Evolutionary conservation across 2,797 vertebrate genomes (phyloP).

Genomic region (Agapornis canus): DNA sequence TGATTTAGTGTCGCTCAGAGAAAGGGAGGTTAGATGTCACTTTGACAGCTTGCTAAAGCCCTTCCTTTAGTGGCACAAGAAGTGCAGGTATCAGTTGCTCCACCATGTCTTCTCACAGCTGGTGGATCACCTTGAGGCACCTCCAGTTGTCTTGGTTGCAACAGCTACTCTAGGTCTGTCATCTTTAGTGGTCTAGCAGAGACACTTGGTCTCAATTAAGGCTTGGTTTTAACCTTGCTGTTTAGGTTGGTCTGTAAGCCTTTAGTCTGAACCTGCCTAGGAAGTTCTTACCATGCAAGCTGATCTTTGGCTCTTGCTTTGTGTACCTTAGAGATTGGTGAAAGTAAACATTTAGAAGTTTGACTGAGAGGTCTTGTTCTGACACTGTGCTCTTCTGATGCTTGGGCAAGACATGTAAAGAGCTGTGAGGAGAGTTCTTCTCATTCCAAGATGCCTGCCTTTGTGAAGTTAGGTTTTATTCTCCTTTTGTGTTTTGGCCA

Average conservation of each 20-base stretch:
- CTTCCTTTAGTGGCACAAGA: not conserved
- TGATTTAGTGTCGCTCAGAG: not conserved
- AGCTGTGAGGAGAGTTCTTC: not conserved
- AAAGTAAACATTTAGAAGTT: not conserved
- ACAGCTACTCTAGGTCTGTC: not conserved
- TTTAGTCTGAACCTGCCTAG: not conserved
- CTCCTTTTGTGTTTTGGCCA: not conserved
- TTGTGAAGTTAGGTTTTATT: not conserved
- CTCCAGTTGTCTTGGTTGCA: not conserved
- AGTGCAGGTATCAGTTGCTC: fast-evolving
- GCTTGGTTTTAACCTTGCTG: not conserved
- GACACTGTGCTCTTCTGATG: fast-evolving
- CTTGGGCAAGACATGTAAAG: not conserved
- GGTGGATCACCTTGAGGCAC: not conserved
- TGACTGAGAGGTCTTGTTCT: not conserved
- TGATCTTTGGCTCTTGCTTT: not conserved
- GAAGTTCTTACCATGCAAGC: not conserved
- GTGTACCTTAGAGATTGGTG: not conserved
- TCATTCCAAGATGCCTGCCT: not conserved
- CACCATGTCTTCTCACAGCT: not conserved
- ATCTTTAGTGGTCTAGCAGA: not conserved
- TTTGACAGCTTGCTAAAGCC: not conserved
- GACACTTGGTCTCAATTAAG: not conserved
- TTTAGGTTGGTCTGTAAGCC: not conserved
- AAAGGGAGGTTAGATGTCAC: not conserved